Evolutionary conservation across 1,140 invertebrate species (phyloP).

Genomic region (Leguminivora glycinivorella): DNA sequence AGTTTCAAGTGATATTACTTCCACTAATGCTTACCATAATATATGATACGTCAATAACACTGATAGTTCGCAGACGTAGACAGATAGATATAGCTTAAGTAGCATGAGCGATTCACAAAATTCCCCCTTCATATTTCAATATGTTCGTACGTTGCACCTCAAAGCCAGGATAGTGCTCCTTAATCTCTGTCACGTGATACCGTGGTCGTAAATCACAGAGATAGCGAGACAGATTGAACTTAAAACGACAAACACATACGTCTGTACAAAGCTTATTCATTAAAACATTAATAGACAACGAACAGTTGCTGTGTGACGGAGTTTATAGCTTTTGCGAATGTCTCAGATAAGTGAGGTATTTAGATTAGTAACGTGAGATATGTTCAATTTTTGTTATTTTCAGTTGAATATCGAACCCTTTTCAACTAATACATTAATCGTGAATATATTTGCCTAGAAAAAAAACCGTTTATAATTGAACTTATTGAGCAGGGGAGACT

Average conservation of each 20-base stretch:
- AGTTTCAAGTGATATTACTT: neutral
- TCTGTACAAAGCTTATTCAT: neutral
- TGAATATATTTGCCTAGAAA: too few relatives aligned
- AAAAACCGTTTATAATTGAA: too few relatives aligned
- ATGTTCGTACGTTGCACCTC: constrained; percentile 6
- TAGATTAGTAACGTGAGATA: too few relatives aligned
- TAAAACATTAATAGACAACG: neutral
- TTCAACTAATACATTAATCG: too few relatives aligned
- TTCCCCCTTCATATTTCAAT: constrained; percentile 6
- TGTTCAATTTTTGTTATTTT: too few relatives aligned
- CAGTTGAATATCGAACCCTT: too few relatives aligned
- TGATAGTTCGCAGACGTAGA: neutral
- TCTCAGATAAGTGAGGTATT: too few relatives aligned
- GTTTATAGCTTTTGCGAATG: constrained; percentile 7
- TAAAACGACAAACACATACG: constrained; percentile 21
- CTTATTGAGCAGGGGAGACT: too few relatives aligned
- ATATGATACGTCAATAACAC: constrained; percentile 9
- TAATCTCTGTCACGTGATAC: constrained; percentile 23
- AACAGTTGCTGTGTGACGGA: neutral
- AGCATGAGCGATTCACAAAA: constrained; percentile 12
- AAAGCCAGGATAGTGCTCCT: constrained; percentile 24
- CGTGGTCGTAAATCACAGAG: constrained; percentile 17
- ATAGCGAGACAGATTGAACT: constrained; percentile 15
- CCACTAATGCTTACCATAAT: neutral
- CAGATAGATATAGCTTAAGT: constrained; percentile 9